phyloP scores from a whole-genome alignment of 2,888 invertebrate genomes.

The Eupithecia tripunctaria region DNA sequence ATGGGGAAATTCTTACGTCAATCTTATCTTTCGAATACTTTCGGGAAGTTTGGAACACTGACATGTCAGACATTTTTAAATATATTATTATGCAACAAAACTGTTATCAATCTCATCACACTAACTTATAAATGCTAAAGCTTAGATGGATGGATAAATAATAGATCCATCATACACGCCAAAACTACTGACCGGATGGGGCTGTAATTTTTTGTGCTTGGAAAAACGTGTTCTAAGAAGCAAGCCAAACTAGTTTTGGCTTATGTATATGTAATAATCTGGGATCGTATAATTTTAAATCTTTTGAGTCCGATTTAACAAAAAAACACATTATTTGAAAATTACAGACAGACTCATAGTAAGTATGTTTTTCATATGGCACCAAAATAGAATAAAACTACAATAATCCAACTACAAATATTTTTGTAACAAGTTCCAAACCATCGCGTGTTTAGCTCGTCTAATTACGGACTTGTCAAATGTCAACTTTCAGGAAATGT shows the following conservation, averaged over 20 bases:
- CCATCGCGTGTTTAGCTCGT: conserved; percentile 35
- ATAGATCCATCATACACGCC: too few relatives aligned
- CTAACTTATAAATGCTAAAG: background rate
- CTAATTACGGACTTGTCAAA: conserved; percentile 38
- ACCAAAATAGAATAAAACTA: background rate
- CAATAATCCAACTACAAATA: conserved; percentile 25
- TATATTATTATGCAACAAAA: too few relatives aligned
- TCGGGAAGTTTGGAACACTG: background rate
- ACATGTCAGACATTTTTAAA: too few relatives aligned
- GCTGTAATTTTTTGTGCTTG: too few relatives aligned
- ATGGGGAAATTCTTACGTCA: background rate
- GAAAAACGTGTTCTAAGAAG: background rate
- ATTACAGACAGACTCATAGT: background rate
- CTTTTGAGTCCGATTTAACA: too few relatives aligned
- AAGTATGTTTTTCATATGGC: background rate
- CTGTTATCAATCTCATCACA: background rate
- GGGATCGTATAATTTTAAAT: background rate
- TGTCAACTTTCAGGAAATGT: conserved; percentile 35
- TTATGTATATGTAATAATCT: too few relatives aligned
- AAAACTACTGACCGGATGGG: too few relatives aligned
- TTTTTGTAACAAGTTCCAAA: conserved; percentile 25
- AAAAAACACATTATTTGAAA: too few relatives aligned
- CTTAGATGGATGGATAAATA: background rate
- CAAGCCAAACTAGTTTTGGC: too few relatives aligned
- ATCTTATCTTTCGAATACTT: background rate